Evolutionary conservation across 2,113 vertebrate species (phyloP).

Genomic region (Brachypodius melanocephalos): DNA sequence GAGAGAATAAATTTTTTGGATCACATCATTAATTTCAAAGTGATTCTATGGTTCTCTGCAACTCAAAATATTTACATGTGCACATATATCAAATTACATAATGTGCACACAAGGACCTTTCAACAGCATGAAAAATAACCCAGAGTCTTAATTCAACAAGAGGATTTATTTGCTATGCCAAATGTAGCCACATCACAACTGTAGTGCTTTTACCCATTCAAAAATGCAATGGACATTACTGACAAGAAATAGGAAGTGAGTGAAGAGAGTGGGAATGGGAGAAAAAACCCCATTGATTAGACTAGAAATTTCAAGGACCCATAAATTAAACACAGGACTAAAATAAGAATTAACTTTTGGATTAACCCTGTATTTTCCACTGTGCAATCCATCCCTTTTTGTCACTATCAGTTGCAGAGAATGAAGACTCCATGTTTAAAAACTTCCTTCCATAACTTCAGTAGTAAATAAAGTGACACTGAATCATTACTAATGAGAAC

Average conservation of each 20-base stretch:
- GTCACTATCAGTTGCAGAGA: neutral
- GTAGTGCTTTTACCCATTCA: neutral
- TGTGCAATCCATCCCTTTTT: neutral
- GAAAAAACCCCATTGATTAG: neutral
- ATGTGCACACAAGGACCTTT: neutral
- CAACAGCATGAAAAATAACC: neutral
- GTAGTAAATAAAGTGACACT: neutral
- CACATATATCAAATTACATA: neutral
- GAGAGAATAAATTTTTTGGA: neutral
- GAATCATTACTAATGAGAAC: neutral
- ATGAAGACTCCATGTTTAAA: neutral
- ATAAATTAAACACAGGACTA: neutral
- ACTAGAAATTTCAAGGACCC: neutral
- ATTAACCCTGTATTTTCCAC: neutral
- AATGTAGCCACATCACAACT: neutral
- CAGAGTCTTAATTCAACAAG: neutral
- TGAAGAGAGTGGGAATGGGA: neutral
- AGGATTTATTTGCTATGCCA: neutral
- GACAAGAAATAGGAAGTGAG: neutral
- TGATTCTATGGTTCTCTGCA: neutral
- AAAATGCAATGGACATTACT: neutral
- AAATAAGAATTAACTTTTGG: neutral
- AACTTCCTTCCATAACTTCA: neutral
- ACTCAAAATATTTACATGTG: neutral
- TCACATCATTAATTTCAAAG: neutral